Base-by-base conservation (phyloP, 2,888 invertebrate genomes). In the Drosophila koepferae region DNA sequence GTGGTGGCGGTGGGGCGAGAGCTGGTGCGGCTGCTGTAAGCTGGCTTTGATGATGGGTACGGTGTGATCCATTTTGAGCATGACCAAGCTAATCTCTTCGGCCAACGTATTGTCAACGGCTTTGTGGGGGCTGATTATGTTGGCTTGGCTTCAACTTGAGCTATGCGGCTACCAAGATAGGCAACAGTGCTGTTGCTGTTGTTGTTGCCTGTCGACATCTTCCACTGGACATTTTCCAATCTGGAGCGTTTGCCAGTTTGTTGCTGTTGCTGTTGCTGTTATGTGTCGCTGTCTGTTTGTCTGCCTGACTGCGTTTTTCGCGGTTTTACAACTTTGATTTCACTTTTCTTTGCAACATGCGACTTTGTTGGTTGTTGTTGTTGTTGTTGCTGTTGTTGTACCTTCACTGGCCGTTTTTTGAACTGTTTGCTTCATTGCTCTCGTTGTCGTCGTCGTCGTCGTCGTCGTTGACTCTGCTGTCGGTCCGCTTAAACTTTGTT, bases 321-420 rank as follows among this genome's bases (percentile, higher is more conserved):
- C 85, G 90, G 84, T 88, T 87, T 90, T 86, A 89, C 82, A 87
- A 90, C 86, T 87, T 87, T 87, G 86, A 87, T 87, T 87, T 87
- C 90, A 87, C 86, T 87, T 87, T 87, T 87, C 86, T 90, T 87
- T 90, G 88, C 89, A 89, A 86, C 90, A 89, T 89, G 90, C 90
- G 82, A 86, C 67, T 79, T 48, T 56, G 70, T 63, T 75, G 63
- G 8, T 20, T 53, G 53, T 8, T 64, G 72, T 59, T 67, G 72
- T 46, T 74, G 74, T 63, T 78, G 74, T 54, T 72, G 63, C 62
- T 78, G 77, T 82, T 76, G 74, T 74, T 78, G 82, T 87, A 87
- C 85, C 88, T 89, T 86, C 90, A 86, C 90, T 80, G 88, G 68
- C 86, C 86, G 72, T 89, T 84, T 89, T 80, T 81, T 72, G 80